These are phyloP conservation scores for Haliclystus octoradiatus DNA, from an alignment of 30 jellyfish, hydroid and myxozoan genomes.

Conservation along the genomic window DNA sequence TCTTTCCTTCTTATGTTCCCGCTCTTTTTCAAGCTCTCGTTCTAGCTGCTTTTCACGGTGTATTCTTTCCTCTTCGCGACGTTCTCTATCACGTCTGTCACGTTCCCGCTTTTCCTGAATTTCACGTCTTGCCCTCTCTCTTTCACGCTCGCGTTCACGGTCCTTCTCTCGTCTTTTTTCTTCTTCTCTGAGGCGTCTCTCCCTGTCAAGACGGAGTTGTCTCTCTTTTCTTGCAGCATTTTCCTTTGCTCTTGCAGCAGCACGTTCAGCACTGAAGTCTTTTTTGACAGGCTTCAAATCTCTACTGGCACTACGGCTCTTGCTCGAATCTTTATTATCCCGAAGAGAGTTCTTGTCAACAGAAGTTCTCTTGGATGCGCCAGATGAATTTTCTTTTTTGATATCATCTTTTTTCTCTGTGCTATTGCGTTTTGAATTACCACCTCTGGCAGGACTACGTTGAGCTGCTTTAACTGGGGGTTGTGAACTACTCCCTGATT, in stretches of 20 bases:
- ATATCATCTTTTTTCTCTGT: too few relatives aligned
- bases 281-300: not conserved
- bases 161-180: conserved; percentile 53
- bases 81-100: conserved; percentile 86
- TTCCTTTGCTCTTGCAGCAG: conserved; percentile 15
- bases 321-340: conserved; percentile 1
- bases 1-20: conserved; percentile 38
- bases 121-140: conserved; percentile 64
- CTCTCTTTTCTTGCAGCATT: conserved; percentile 54
- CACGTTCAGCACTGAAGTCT: conserved; percentile 8
- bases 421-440: too few relatives aligned
- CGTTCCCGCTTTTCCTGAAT: conserved; percentile 81
- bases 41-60: conserved; percentile 67
- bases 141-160: conserved; percentile 63
- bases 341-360: conserved; percentile 1
- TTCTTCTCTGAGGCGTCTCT: conserved; percentile 24
- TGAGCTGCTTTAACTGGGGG: too few relatives aligned
- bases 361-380: conserved; percentile 22
- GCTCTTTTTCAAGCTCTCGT: conserved; percentile 66
- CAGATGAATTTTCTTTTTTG: too few relatives aligned
- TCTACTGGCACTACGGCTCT: not conserved
- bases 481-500: too few relatives aligned
- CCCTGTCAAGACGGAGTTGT: conserved; percentile 47
- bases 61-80: conserved; percentile 77
- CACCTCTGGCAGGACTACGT: too few relatives aligned